phyloP scores from a whole-genome alignment of 2,797 vertebrate genomes.

The Rhynchonycteris naso region DNA sequence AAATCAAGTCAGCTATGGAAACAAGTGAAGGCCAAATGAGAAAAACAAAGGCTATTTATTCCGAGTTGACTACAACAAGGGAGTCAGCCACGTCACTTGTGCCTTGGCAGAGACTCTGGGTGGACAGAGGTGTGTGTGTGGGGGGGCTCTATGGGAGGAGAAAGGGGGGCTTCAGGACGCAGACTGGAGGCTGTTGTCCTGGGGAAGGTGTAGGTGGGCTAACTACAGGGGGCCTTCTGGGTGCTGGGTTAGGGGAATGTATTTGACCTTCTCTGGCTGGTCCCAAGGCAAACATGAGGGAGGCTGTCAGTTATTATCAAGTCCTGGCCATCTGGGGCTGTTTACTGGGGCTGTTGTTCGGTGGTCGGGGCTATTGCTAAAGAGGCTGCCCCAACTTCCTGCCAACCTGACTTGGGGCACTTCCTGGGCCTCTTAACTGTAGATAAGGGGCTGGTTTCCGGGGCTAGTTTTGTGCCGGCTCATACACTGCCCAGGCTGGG shows the following conservation, averaged over 20 bases:
- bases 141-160: background rate
- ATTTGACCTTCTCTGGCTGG: background rate
- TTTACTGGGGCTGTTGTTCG: background rate
- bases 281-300: background rate
- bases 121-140: background rate
- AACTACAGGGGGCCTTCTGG: background rate
- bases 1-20: background rate
- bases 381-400: background rate
- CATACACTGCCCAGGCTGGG: background rate
- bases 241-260: background rate
- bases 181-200: background rate
- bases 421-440: background rate
- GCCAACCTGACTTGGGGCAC: too few species aligned
- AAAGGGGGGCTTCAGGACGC: background rate
- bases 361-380: background rate
- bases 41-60: background rate
- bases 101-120: background rate
- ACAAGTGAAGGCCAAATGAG: background rate
- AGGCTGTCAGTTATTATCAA: background rate
- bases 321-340: background rate
- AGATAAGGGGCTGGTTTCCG: background rate
- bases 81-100: too few species aligned
- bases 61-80: background rate
- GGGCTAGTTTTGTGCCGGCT: background rate
- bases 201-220: fast-evolving